Evolutionary conservation across 2,888 invertebrate species (phyloP), one percentile per base, ranked within the genome.

Genomic region (Mantis religiosa): DNA sequence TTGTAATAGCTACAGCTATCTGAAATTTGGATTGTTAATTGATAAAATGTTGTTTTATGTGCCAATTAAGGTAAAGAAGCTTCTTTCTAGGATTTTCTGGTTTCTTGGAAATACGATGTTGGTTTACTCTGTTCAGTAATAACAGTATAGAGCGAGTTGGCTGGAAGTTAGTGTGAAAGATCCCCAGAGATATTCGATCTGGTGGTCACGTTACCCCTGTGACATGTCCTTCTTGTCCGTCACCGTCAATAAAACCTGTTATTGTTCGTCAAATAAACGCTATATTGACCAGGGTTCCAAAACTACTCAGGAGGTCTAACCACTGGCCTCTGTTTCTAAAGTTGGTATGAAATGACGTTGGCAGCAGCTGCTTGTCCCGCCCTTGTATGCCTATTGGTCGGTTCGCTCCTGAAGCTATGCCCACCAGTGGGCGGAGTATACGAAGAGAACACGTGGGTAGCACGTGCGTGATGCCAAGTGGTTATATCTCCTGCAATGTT

Each of bases 211-310:
- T 7, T 20, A 71, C 1, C 54, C 6, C 25, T 71, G n/a, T 71
- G 1, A 20, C 41, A 12, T 41, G 25, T 71, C 25, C 54, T 20
- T 71, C 25, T 14, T 25, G 54, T 71, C 14, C 30, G 12, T 84
- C 71, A 27, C 3, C 82, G 85, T 88, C 88, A 88, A 88, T 86
- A 41, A 87, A 84, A 28, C n/a, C 82, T n/a, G 82, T 87, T 89
- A 28, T 84, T 89, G 87, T 85, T 87, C 83, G 89, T 89, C 89
- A 89, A 89, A 89, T 89, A 89, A 89, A 89, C 87, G 89, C 89
- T 84, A 84, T 82, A 34, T 28, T 1, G 7, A 87, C 20, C 28
- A 83, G 84, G 87, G 71, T 28, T 15, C 3, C 84, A 89, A 14
- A 84, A 86, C 8, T 6, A 0, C 14, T 12, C 8, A 15, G 34